Conservation (phyloP, 2,797 vertebrate species). For the Phaenicophaeus curvirostris region DNA sequence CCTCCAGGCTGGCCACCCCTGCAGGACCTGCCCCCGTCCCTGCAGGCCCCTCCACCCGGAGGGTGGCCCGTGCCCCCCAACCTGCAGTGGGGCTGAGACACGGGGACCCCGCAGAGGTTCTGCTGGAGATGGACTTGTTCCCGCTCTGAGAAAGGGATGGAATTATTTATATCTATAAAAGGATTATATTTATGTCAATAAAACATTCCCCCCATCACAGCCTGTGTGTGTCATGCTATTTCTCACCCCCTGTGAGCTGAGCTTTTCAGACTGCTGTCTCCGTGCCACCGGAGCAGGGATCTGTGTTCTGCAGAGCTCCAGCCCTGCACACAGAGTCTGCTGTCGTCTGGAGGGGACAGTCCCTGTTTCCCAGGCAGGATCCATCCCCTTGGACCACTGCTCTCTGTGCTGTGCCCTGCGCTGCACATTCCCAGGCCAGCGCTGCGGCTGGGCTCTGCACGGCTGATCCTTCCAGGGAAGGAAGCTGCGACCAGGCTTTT, state of each 20-base stretch:
- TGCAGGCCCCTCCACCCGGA: slow-evolving; percentile 83
- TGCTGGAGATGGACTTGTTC: background rate
- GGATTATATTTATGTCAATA: background rate
- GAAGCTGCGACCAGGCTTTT: background rate
- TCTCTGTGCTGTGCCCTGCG: accelerated
- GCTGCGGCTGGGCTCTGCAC: accelerated
- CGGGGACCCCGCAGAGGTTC: background rate
- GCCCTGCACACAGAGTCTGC: accelerated
- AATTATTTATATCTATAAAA: background rate
- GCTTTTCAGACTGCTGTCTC: accelerated
- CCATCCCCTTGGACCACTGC: accelerated
- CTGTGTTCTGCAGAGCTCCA: background rate
- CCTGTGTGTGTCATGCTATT: accelerated
- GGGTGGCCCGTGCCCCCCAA: slow-evolving; percentile 80
- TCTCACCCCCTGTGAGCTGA: accelerated
- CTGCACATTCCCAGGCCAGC: background rate
- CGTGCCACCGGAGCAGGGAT: accelerated
- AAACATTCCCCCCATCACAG: background rate
- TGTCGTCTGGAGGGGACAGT: background rate
- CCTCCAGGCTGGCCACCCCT: slow-evolving; percentile 86
- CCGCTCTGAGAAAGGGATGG: background rate
- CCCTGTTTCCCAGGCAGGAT: accelerated
- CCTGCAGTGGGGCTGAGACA: slow-evolving; percentile 88
- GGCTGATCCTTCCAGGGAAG: accelerated
- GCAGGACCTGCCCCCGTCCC: slow-evolving; percentile 90